Evolutionary conservation across 2,113 vertebrate genomes (phyloP).

Genomic region (Ceratotherium simum): DNA sequence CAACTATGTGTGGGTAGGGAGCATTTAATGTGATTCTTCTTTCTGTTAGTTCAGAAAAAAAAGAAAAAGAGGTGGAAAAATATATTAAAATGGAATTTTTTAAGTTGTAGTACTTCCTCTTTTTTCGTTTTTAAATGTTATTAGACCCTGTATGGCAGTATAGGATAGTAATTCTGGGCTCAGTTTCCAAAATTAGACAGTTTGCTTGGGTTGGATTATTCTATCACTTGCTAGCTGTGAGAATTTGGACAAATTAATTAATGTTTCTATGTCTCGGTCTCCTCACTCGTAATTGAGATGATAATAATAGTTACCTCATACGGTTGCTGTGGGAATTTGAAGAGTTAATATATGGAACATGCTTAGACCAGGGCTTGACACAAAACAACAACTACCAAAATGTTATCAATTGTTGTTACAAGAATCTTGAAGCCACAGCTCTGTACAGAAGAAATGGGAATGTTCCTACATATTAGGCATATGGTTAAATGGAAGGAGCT

Average conservation of each 20-base stretch:
- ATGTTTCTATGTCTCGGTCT: background rate
- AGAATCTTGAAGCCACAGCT: conserved; percentile 40
- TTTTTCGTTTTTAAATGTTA: background rate
- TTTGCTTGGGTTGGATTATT: background rate
- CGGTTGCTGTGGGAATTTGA: background rate
- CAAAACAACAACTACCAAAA: background rate
- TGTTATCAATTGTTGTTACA: background rate
- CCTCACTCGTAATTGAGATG: background rate
- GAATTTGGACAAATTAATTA: background rate
- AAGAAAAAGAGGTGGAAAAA: background rate
- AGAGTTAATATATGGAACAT: background rate
- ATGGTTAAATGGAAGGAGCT: background rate
- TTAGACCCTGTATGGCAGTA: background rate
- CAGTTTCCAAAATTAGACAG: background rate
- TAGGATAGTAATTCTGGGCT: background rate
- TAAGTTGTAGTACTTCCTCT: background rate
- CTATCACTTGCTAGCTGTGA: background rate
- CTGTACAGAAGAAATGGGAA: conserved; percentile 19
- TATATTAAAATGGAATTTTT: background rate
- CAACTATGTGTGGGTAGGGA: background rate
- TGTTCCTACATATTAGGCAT: background rate
- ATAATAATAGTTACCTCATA: background rate
- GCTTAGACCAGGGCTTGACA: background rate
- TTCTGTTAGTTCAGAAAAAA: background rate
- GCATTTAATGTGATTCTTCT: background rate